A percentile compares a stretch with the other conserved stretches of the same genome.
phyloP scores from a whole-genome alignment of 2,888 invertebrate genomes.

The Sthenelais limicola region DNA sequence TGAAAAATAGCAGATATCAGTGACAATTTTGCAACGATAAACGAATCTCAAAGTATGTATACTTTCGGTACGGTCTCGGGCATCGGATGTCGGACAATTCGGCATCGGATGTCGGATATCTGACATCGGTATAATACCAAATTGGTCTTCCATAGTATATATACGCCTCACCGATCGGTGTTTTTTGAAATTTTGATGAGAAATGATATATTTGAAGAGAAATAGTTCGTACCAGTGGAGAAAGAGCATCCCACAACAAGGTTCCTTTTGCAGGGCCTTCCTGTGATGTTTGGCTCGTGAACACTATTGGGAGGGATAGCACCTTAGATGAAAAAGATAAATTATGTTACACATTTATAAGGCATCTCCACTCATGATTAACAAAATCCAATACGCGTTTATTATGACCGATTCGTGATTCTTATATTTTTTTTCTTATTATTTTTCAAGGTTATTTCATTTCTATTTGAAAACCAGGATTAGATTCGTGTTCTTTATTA shows the following conservation, averaged over 20 bases:
- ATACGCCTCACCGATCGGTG: neutral
- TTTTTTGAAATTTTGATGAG: neutral
- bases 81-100: too few species aligned
- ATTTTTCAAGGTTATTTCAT: neutral
- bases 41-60: neutral
- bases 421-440: too few species aligned
- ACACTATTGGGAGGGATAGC: constrained; percentile 48
- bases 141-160: neutral
- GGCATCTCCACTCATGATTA: neutral
- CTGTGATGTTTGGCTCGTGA: constrained; percentile 50
- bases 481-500: too few species aligned
- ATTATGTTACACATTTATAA: neutral
- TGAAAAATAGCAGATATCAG: too few species aligned
- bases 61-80: neutral
- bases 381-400: too few species aligned
- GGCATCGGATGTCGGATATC: too few species aligned
- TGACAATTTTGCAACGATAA: too few species aligned
- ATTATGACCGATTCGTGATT: too few species aligned
- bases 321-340: constrained; percentile 15
- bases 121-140: neutral
- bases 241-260: constrained; percentile 52
- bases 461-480: neutral
- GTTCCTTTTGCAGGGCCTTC: constrained; percentile 50
- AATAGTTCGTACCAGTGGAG: constrained; percentile 17
- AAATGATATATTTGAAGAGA: constrained; percentile 4